Conservation (phyloP, 1,140 invertebrate genomes). For the Heliothis virescens region DNA sequence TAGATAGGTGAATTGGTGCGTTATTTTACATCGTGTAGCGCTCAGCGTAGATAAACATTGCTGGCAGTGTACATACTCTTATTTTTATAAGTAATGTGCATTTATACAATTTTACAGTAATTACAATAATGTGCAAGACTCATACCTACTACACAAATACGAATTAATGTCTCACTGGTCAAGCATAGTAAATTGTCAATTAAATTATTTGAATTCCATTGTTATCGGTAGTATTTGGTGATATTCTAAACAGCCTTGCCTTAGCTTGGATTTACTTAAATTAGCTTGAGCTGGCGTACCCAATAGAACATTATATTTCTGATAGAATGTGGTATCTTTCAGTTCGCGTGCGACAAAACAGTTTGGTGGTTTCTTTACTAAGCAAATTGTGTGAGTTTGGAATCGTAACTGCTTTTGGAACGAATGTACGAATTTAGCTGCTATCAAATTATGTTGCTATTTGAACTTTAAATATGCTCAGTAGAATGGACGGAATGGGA, state of each 20-base stretch:
- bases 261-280: not conserved
- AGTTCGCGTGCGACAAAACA: constrained; percentile 42
- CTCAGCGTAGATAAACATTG: no score
- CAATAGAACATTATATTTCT: constrained; percentile 34
- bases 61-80: no score
- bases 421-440: constrained; percentile 39
- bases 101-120: no score
- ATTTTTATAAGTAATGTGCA: no score
- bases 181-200: no score
- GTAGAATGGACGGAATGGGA: constrained; percentile 4
- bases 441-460: constrained; percentile 40
- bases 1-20: no score
- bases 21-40: no score
- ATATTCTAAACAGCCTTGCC: not conserved
- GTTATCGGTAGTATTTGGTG: no score
- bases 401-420: constrained; percentile 32
- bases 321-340: constrained; percentile 28
- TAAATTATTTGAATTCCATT: no score
- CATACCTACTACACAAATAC: no score
- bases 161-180: no score
- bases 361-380: constrained; percentile 39
- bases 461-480: constrained; percentile 33
- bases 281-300: not conserved
- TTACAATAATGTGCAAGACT: no score
- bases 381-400: constrained; percentile 29